Percentiles rank a stretch among this genome's conserved stretches.
Conservation (phyloP, 2,113 vertebrate genomes). For the Onychorhynchus coronatus region DNA sequence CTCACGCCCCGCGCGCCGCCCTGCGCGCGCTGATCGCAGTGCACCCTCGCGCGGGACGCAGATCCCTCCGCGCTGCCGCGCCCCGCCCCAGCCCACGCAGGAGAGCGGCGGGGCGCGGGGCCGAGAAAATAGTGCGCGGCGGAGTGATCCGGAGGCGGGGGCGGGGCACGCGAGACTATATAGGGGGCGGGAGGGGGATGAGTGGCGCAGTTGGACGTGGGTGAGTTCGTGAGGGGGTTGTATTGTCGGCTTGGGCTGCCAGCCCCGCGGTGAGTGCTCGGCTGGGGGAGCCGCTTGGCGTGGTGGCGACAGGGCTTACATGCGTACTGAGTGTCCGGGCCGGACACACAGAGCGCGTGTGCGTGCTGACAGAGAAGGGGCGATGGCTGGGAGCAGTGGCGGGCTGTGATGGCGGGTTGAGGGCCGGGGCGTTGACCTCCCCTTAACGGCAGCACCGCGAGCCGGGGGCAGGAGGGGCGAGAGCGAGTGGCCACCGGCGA, state of each 20-base stretch:
- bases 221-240: accelerated
- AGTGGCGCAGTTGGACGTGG: background rate
- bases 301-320: background rate
- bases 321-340: accelerated
- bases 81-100: accelerated
- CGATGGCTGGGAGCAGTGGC: background rate
- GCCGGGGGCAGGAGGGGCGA: accelerated
- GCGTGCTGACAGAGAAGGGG: too few species aligned
- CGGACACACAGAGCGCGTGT: accelerated
- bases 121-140: background rate
- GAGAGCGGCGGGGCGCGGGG: accelerated
- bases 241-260: accelerated
- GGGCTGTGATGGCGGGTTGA: background rate
- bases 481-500: accelerated
- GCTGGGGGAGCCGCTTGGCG: too few species aligned
- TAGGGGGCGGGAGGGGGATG: background rate
- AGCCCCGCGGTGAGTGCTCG: background rate
- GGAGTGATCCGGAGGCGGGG: background rate
- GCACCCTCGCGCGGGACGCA: accelerated
- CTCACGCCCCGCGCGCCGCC: background rate
- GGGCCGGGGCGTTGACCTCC: accelerated
- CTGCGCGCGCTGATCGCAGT: accelerated
- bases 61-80: background rate
- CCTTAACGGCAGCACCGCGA: background rate
- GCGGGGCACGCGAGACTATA: background rate